These are phyloP conservation scores for Vireo altiloquus DNA, from an alignment of 2,113 vertebrate genomes.

Conservation along the genomic window DNA sequence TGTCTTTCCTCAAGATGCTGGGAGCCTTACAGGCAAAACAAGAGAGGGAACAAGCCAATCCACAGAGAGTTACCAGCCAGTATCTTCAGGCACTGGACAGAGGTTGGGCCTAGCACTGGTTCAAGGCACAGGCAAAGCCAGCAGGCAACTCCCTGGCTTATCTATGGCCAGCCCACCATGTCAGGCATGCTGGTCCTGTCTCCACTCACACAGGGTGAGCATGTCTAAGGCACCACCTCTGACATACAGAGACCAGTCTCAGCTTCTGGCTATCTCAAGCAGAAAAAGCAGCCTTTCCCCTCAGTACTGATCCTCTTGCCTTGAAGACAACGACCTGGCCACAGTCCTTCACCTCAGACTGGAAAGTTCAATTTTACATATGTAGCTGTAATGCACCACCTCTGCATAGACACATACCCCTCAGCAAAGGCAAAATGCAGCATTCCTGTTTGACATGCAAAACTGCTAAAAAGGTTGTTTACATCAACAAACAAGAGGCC, in stretches of 20 bases:
- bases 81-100: not conserved
- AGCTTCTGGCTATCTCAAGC: not conserved
- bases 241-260: not conserved
- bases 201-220: not conserved
- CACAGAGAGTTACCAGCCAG: not conserved
- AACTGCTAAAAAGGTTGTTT: not conserved
- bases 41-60: not conserved
- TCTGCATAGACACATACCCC: not conserved
- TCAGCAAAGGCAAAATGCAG: not conserved
- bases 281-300: not conserved
- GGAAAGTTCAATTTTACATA: not conserved
- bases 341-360: not conserved
- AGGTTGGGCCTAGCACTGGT: not conserved
- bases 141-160: not conserved
- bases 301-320: not conserved
- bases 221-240: not conserved
- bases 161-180: rapidly evolving
- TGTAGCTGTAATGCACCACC: not conserved
- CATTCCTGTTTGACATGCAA: not conserved
- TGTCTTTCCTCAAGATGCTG: not conserved
- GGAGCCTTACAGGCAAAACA: rapidly evolving
- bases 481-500: not conserved
- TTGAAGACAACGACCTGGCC: not conserved
- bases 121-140: not conserved
- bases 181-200: not conserved